Evolutionary conservation across 2,797 vertebrate genomes (phyloP).

Genomic region (Lindbergichthys nudifrons): DNA sequence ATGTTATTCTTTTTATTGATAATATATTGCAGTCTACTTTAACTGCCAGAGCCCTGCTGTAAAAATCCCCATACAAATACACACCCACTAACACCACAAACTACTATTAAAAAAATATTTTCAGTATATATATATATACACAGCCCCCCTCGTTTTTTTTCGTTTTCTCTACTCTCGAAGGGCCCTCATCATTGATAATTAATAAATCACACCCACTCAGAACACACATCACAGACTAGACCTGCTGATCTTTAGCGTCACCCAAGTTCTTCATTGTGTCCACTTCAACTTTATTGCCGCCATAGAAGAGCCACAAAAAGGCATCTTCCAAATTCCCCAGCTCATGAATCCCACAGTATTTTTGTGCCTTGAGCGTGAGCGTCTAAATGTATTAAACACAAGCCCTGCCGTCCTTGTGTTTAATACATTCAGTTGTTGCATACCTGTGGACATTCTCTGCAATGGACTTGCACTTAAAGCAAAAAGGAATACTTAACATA

Average conservation of each 20-base stretch:
- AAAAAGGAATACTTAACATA: too few species aligned
- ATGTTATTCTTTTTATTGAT: neutral
- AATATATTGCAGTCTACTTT: conserved; percentile 1
- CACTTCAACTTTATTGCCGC: conserved; percentile 31
- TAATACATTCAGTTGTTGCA: conserved; percentile 30
- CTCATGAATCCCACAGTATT: conserved; percentile 50
- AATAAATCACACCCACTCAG: neutral
- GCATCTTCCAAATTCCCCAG: conserved; percentile 29
- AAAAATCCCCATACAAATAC: conserved; percentile 6
- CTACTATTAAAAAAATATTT: too few species aligned
- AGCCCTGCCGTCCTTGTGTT: conserved; percentile 34
- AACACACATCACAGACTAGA: neutral
- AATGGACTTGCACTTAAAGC: conserved; percentile 2
- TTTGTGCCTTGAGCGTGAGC: conserved; percentile 46
- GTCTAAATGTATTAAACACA: conserved; percentile 25
- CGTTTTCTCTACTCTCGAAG: too few species aligned
- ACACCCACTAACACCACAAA: neutral
- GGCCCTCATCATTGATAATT: too few species aligned
- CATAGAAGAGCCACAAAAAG: conserved; percentile 36
- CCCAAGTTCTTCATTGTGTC: conserved; percentile 19
- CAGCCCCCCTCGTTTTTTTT: too few species aligned
- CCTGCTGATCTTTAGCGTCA: conserved; percentile 15
- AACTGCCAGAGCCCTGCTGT: neutral
- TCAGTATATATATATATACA: too few species aligned
- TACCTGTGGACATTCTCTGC: conserved; percentile 3